A percentile compares a stretch with the other conserved stretches of the same genome.
These are phyloP conservation scores for Agrotis ipsilon DNA, from an alignment of 2,888 invertebrate species.

Conservation along the genomic window DNA sequence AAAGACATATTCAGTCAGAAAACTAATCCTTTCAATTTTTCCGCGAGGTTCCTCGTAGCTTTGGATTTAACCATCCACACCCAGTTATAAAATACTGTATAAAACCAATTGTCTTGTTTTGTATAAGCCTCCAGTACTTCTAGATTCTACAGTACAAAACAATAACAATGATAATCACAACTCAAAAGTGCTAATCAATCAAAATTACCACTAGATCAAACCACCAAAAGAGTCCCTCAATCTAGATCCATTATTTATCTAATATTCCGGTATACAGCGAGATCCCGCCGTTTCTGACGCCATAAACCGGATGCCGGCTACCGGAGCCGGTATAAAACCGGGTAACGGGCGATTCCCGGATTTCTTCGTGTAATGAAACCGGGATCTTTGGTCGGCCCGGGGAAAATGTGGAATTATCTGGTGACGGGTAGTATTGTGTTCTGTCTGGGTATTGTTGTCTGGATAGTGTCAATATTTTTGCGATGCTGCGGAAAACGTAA, in stretches of 20 bases:
- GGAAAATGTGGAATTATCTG: conserved; percentile 48
- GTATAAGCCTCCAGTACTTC: too few relatives aligned
- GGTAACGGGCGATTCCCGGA: conserved; percentile 68
- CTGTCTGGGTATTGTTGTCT: conserved; percentile 39
- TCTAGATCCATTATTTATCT: conserved; percentile 52
- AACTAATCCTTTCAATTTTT: too few relatives aligned
- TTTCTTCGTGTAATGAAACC: conserved; percentile 70
- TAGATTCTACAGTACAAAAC: background rate
- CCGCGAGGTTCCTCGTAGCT: too few relatives aligned
- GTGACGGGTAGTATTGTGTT: conserved; percentile 41
- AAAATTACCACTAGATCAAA: conserved; percentile 13
- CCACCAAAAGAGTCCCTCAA: conserved; percentile 28
- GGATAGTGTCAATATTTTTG: conserved; percentile 23
- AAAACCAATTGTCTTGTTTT: too few relatives aligned
- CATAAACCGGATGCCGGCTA: conserved; percentile 61
- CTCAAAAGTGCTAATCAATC: conserved; percentile 28
- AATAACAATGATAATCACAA: conserved; percentile 15
- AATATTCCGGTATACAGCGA: conserved; percentile 45
- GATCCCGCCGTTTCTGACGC: conserved; percentile 43
- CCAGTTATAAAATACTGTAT: too few relatives aligned
- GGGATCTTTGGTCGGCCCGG: conserved; percentile 47
- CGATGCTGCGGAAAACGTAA: background rate
- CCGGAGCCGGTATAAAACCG: conserved; percentile 60
- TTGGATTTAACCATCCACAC: too few relatives aligned
- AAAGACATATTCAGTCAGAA: too few relatives aligned